These are phyloP conservation scores for Lepidostoma basale DNA, from an alignment of 1,140 invertebrate species.

Conservation along the genomic window DNA sequence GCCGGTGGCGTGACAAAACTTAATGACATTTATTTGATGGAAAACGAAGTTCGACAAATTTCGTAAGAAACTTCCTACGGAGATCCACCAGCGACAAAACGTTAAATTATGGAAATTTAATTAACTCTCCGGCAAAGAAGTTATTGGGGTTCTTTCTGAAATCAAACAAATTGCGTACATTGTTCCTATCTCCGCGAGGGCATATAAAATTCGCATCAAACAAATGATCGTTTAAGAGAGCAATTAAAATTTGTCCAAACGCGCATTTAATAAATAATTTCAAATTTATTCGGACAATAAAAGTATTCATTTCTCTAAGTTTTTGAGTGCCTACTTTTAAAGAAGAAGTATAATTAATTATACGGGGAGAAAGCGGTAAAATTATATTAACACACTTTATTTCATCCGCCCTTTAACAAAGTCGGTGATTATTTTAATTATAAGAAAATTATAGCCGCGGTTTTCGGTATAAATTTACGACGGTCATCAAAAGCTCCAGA, in stretches of 20 bases:
- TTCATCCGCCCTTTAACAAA: background rate
- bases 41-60: constrained; percentile 6
- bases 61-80: background rate
- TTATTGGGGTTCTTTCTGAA: too few species aligned
- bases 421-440: constrained; percentile 16
- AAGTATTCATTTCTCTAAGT: too few species aligned
- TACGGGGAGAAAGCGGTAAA: constrained; percentile 1
- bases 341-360: constrained; percentile 2
- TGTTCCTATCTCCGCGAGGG: too few species aligned
- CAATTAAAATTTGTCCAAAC: too few species aligned
- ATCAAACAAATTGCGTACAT: too few species aligned
- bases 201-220: too few species aligned
- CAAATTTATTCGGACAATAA: too few species aligned
- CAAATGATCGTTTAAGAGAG: too few species aligned
- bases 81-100: background rate
- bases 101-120: constrained; percentile 14
- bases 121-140: too few species aligned
- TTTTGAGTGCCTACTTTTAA: too few species aligned
- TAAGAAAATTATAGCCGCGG: constrained; percentile 6
- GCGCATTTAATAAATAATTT: too few species aligned
- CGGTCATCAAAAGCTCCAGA: constrained; percentile 1
- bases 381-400: constrained; percentile 3
- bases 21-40: constrained; percentile 23
- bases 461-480: constrained; percentile 4
- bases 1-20: constrained; percentile 12